Percentiles rank a stretch among this genome's conserved stretches.
Conservation (phyloP, 2,113 vertebrate species). For the Barbus barbus region DNA sequence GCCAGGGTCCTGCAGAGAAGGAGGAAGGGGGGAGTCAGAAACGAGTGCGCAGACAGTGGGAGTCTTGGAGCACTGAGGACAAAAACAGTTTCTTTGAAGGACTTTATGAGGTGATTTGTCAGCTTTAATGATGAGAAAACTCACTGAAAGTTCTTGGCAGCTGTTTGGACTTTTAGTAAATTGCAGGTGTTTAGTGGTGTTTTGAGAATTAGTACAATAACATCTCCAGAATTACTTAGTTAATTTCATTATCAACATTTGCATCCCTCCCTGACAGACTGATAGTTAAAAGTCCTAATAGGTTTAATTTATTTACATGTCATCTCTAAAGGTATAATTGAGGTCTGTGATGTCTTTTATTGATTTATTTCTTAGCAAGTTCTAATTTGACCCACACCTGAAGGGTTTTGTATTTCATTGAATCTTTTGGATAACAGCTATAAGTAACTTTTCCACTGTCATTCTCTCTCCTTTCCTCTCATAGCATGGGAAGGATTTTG, state of each 20-base stretch:
- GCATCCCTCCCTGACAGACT: background rate
- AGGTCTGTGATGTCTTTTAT: background rate
- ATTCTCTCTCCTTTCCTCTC: background rate
- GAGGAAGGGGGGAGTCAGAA: constrained; percentile 93
- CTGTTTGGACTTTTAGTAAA: background rate
- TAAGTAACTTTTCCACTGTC: constrained; percentile 54
- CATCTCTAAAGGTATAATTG: background rate
- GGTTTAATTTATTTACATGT: background rate
- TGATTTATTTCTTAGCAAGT: background rate
- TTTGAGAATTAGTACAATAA: background rate
- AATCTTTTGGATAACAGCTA: constrained; percentile 80
- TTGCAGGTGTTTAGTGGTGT: background rate
- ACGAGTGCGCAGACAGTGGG: constrained; percentile 95
- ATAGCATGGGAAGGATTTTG: constrained; percentile 97
- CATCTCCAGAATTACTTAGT: background rate
- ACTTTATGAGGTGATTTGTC: constrained; percentile 87
- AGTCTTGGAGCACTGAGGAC: constrained; percentile 97
- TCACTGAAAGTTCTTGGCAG: background rate
- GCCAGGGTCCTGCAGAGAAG: constrained; percentile 85
- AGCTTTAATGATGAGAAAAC: background rate
- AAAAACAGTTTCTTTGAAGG: constrained; percentile 99
- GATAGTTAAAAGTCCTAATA: background rate
- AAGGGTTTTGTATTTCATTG: constrained; percentile 76
- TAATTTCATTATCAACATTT: background rate
- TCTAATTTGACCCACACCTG: background rate